Percentiles rank a stretch among this genome's conserved stretches.
Conservation (phyloP, 2,888 invertebrate species). For the Agrilus mali region DNA sequence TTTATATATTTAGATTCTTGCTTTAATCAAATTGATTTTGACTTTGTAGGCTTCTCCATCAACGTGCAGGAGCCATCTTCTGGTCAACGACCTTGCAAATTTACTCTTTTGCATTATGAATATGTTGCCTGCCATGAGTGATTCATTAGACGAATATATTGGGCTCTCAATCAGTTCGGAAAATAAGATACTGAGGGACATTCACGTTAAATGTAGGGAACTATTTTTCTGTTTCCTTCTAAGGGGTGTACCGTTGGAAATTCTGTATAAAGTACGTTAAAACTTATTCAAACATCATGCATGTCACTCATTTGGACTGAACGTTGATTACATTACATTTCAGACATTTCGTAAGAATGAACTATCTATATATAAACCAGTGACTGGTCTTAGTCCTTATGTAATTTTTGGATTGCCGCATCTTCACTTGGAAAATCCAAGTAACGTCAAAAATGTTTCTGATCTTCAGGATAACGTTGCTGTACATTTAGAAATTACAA, state of each 20-base stretch:
- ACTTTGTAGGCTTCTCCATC: constrained; percentile 52
- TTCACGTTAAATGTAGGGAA: constrained; percentile 73
- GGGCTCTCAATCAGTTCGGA: constrained; percentile 46
- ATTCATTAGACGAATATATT: constrained; percentile 46
- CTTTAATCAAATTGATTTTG: background rate
- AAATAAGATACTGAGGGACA: constrained; percentile 61
- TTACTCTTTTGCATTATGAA: constrained; percentile 64
- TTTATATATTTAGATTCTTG: background rate
- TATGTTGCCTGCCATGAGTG: constrained; percentile 56
- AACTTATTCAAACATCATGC: too few species aligned
- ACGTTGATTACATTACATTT: too few species aligned
- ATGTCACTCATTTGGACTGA: too few species aligned
- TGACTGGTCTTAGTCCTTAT: constrained; percentile 52
- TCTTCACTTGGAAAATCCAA: constrained; percentile 38
- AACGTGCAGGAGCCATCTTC: constrained; percentile 41
- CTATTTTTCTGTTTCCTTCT: constrained; percentile 60
- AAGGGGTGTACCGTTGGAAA: constrained; percentile 62
- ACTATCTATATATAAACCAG: constrained; percentile 18
- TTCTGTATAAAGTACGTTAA: constrained; percentile 54
- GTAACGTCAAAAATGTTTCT: constrained; percentile 30
- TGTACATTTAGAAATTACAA: constrained; percentile 56
- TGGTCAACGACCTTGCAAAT: constrained; percentile 65
- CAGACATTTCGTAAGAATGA: too few species aligned
- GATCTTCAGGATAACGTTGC: constrained; percentile 47
- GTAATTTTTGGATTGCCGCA: constrained; percentile 54